Conservation (phyloP, 2,797 vertebrate species). For the Diplodus puntazzo region DNA sequence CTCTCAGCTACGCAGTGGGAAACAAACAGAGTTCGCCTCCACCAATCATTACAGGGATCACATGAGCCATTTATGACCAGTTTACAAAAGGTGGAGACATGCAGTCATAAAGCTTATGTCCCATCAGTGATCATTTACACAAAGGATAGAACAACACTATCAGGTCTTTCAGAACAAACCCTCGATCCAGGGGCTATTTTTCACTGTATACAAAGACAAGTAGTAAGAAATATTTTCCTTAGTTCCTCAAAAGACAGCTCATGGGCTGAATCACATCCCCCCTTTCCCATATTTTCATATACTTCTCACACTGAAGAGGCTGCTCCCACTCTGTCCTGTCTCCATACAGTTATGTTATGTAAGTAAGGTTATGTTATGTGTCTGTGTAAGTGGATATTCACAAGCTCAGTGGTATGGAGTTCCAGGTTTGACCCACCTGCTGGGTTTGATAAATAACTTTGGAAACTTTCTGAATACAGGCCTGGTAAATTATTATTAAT, state of each 20-base stretch:
- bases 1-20: too few species aligned
- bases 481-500: not conserved
- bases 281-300: not conserved
- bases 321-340: not conserved
- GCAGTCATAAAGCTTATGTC: constrained; percentile 12
- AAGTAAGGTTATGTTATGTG: not conserved
- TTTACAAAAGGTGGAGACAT: constrained; percentile 39
- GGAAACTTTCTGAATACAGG: too few species aligned
- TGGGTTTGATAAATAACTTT: too few species aligned
- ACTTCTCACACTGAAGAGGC: not conserved
- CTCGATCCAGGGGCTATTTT: not conserved
- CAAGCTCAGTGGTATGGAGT: not conserved
- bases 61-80: not conserved
- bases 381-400: too few species aligned
- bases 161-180: not conserved
- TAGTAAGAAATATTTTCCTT: not conserved
- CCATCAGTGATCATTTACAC: not conserved
- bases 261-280: not conserved
- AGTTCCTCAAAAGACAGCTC: not conserved
- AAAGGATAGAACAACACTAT: constrained; percentile 1
- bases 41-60: not conserved
- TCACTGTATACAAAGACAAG: not conserved
- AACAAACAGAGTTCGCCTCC: not conserved
- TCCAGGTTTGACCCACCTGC: not conserved
- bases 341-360: not conserved